Percentiles rank a stretch among this genome's conserved stretches.
These are phyloP conservation scores for Hystrix brachyura DNA, from an alignment of 2,113 vertebrate species.

Conservation along the genomic window DNA sequence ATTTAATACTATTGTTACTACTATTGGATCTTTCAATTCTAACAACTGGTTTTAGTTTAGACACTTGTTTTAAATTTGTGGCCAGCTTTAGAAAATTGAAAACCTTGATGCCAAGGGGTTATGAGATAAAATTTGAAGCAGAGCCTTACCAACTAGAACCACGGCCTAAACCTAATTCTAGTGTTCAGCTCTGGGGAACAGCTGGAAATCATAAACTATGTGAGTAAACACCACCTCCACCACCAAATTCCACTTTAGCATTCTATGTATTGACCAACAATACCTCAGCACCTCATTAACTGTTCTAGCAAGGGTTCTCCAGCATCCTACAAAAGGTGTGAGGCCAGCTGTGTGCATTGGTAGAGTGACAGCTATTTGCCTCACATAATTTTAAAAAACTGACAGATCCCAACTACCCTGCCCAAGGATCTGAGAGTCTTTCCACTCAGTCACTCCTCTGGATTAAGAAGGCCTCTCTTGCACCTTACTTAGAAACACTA, in stretches of 20 bases:
- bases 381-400: neutral
- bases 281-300: neutral
- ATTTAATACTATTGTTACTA: slow-evolving; percentile 61
- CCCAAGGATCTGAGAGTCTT: neutral
- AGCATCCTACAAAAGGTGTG: slow-evolving; percentile 29
- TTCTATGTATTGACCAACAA: neutral
- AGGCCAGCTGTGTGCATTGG: neutral
- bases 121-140: slow-evolving; percentile 69
- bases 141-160: slow-evolving; percentile 66
- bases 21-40: slow-evolving; percentile 44
- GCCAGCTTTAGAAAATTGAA: slow-evolving; percentile 72
- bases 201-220: slow-evolving; percentile 73
- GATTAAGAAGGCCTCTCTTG: neutral
- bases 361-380: neutral
- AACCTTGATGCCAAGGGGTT: slow-evolving; percentile 67
- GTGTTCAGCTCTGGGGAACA: slow-evolving; percentile 71
- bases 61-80: slow-evolving; percentile 81
- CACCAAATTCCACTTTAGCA: slow-evolving; percentile 43
- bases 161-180: slow-evolving; percentile 75
- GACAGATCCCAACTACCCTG: neutral
- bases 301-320: neutral
- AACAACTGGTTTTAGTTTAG: slow-evolving; percentile 80
- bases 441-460: neutral
- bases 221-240: slow-evolving; percentile 58
- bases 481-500: neutral